A percentile compares a stretch with the other conserved stretches of the same genome.
Evolutionary conservation across 2,797 vertebrate genomes (phyloP).

Genomic region (Chrysocyon brachyurus): DNA sequence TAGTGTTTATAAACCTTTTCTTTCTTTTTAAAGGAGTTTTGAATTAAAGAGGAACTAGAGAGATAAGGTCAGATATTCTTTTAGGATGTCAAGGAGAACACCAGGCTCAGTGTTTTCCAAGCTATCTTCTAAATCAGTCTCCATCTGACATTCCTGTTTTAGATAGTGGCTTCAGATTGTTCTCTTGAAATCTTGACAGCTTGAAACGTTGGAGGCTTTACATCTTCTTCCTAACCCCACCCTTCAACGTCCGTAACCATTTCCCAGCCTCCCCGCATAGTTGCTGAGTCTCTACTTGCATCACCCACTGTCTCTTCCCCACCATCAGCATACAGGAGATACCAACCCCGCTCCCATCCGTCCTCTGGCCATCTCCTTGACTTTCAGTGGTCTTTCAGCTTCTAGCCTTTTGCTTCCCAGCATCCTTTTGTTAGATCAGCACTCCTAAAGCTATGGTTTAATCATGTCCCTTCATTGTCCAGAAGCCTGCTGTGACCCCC

Average conservation of each 20-base stretch:
- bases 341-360: neutral
- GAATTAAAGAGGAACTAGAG: neutral
- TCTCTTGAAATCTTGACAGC: neutral
- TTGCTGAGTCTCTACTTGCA: neutral
- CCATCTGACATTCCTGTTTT: neutral
- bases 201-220: neutral
- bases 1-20: neutral
- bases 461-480: neutral
- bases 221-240: neutral
- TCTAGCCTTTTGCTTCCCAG: neutral
- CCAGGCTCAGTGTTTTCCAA: neutral
- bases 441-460: neutral
- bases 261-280: neutral
- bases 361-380: neutral
- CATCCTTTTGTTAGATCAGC: neutral
- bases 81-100: constrained; percentile 33
- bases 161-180: neutral
- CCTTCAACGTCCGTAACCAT: neutral
- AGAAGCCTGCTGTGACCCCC: neutral
- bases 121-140: neutral
- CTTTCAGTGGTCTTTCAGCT: neutral
- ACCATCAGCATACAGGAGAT: neutral
- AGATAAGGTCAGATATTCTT: neutral
- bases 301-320: neutral
- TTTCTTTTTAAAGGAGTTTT: neutral